These are phyloP conservation scores for Tinamus guttatus DNA, from an alignment of 2,113 vertebrate genomes.

Conservation along the genomic window DNA sequence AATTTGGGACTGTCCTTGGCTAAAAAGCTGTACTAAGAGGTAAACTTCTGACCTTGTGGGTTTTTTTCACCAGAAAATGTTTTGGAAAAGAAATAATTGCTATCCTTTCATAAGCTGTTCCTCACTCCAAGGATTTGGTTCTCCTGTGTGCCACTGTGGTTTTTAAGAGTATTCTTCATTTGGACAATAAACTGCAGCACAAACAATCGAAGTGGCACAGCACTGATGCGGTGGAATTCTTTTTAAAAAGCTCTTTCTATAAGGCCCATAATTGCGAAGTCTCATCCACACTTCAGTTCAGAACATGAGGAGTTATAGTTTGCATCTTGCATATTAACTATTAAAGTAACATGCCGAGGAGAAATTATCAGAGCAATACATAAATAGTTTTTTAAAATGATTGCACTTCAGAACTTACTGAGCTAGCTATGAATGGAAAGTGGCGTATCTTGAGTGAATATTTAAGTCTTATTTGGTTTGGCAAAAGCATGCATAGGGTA, in stretches of 20 bases:
- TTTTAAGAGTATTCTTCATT: slow-evolving; percentile 46
- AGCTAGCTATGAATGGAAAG: neutral
- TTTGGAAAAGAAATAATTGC: slow-evolving; percentile 59
- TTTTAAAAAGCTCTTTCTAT: neutral
- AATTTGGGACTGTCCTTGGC: neutral
- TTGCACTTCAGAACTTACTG: neutral
- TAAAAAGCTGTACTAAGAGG: neutral
- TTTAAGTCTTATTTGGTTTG: neutral
- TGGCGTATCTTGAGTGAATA: neutral
- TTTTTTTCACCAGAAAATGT: neutral
- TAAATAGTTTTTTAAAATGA: neutral
- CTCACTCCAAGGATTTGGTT: slow-evolving; percentile 49
- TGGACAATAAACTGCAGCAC: neutral
- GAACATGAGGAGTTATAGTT: neutral
- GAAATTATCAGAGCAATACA: neutral
- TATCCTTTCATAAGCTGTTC: slow-evolving; percentile 52
- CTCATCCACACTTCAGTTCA: neutral
- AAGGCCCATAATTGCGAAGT: neutral
- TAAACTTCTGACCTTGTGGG: slow-evolving; percentile 71
- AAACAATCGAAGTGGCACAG: neutral
- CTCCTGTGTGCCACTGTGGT: slow-evolving; percentile 63
- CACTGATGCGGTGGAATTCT: neutral
- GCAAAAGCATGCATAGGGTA: neutral
- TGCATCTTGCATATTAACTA: neutral
- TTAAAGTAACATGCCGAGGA: neutral